phyloP scores from a whole-genome alignment of 2,113 vertebrate species.

The Amblyornis subalaris region DNA sequence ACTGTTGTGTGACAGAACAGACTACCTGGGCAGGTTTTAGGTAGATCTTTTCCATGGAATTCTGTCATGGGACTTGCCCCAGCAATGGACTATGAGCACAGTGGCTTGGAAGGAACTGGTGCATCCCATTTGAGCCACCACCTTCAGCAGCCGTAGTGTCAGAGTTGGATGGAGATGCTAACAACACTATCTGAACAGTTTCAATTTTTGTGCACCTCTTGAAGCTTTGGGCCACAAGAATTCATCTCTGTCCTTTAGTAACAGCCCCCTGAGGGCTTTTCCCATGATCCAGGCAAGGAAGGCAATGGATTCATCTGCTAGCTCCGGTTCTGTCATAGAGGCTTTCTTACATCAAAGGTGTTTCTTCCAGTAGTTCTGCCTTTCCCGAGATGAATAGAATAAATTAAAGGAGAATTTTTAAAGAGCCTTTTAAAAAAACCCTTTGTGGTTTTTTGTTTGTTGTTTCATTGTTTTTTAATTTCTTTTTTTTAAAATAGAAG shows the following conservation, averaged over 20 bases:
- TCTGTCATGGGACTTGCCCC: background rate
- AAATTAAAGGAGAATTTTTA: background rate
- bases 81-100: rapidly evolving
- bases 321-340: rapidly evolving
- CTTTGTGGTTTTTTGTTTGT: background rate
- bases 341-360: background rate
- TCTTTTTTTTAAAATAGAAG: background rate
- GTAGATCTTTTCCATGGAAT: background rate
- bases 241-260: background rate
- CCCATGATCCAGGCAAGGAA: background rate
- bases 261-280: background rate
- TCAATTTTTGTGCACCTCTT: background rate
- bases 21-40: background rate
- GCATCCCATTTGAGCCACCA: rapidly evolving
- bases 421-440: background rate
- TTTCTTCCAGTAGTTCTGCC: background rate
- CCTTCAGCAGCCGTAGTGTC: rapidly evolving
- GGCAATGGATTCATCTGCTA: background rate
- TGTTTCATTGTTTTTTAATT: background rate
- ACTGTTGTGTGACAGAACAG: background rate
- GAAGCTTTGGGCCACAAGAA: background rate
- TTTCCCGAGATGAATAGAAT: background rate
- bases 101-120: background rate
- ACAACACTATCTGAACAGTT: background rate
- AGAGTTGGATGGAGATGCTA: background rate